These are phyloP conservation scores for Teleogryllus occipitalis DNA, from an alignment of 1,140 invertebrate genomes.

Conservation along the genomic window DNA sequence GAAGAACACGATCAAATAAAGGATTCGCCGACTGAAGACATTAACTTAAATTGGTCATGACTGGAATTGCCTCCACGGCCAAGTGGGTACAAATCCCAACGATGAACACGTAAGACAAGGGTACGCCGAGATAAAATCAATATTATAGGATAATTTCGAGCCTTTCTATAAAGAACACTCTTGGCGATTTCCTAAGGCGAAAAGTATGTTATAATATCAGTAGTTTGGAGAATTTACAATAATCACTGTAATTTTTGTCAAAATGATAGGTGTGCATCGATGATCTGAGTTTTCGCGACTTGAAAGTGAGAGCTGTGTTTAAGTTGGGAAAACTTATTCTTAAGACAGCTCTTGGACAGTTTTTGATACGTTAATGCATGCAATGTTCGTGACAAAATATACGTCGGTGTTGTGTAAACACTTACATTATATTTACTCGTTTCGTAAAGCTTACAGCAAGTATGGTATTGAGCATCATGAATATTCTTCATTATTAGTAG, in stretches of 20 bases:
- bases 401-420: too few species aligned
- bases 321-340: background rate
- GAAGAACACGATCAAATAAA: background rate
- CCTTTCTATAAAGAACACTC: background rate
- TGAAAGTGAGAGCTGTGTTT: background rate
- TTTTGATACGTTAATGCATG: too few species aligned
- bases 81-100: background rate
- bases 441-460: too few species aligned
- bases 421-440: too few species aligned
- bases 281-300: background rate
- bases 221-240: background rate
- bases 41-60: background rate
- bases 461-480: too few species aligned
- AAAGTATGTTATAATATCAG: background rate
- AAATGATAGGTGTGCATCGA: background rate
- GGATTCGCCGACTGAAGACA: background rate
- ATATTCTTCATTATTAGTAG: too few species aligned
- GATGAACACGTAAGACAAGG: background rate
- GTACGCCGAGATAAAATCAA: background rate
- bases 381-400: too few species aligned
- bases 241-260: background rate
- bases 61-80: background rate
- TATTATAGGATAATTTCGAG: conserved; percentile 1
- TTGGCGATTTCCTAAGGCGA: background rate
- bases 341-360: background rate